A percentile compares a stretch with the other conserved stretches of the same genome.
These are phyloP conservation scores for Pedionomus torquatus DNA, from an alignment of 2,113 vertebrate species.

Conservation along the genomic window DNA sequence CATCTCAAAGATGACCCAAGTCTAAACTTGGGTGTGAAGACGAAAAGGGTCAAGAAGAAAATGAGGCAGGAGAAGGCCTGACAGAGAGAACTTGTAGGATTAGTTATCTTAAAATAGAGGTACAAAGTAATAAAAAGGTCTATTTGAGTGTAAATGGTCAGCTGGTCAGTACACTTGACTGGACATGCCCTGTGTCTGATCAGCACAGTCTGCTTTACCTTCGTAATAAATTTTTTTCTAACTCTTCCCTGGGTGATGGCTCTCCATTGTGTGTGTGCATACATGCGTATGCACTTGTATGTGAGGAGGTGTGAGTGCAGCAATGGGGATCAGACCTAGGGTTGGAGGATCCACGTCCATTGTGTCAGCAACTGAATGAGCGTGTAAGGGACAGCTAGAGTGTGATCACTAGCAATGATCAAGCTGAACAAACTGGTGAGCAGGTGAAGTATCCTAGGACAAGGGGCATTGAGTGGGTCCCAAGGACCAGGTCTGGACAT, in stretches of 20 bases:
- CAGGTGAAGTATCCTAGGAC: neutral
- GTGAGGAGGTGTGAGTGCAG: neutral
- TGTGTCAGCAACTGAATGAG: neutral
- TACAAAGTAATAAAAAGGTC: neutral
- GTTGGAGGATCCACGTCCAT: rapidly evolving
- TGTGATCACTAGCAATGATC: neutral
- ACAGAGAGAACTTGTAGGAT: neutral
- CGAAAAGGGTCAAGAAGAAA: neutral
- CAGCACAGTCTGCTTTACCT: neutral
- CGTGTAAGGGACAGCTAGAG: rapidly evolving
- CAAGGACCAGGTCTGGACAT: neutral
- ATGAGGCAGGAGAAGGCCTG: neutral
- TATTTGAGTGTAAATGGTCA: neutral
- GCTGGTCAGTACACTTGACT: too few relatives aligned
- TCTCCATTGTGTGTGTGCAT: neutral
- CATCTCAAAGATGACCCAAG: neutral
- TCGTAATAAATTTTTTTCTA: neutral
- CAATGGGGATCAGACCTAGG: neutral
- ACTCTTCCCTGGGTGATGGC: neutral
- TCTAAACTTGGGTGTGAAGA: neutral
- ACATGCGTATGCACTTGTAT: too few relatives aligned
- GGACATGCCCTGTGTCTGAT: neutral
- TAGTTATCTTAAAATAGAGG: neutral
- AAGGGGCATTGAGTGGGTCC: too few relatives aligned
- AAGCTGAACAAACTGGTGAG: neutral